Percentiles rank a stretch among this genome's conserved stretches.
phyloP scores from a whole-genome alignment of 2,888 invertebrate genomes.

The Himalopsyche japonica region DNA sequence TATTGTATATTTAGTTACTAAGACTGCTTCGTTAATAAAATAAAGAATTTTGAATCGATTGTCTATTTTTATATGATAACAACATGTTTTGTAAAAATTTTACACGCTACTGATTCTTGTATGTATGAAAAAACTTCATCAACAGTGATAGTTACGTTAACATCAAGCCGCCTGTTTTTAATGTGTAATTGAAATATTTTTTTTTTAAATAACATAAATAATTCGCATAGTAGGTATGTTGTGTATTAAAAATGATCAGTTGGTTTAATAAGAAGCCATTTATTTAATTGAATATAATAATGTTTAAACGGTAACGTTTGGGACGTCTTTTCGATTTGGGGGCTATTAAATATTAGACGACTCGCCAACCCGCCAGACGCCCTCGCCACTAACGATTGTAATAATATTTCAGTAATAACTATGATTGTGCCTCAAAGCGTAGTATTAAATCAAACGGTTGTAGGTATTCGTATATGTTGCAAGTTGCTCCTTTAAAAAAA shows the following conservation, averaged over 20 bases:
- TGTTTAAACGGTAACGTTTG: background rate
- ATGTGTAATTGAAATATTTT: too few species aligned
- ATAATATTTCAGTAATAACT: constrained; percentile 44
- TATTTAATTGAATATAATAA: background rate
- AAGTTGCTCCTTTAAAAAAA: constrained; percentile 25
- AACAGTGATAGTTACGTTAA: too few species aligned
- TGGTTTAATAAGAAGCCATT: background rate
- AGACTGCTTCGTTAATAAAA: too few species aligned
- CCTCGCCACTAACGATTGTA: constrained; percentile 44
- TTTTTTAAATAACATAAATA: background rate
- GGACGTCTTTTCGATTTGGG: constrained; percentile 3
- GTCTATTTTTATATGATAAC: too few species aligned
- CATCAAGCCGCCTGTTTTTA: too few species aligned
- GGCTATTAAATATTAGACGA: constrained; percentile 13
- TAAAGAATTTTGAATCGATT: too few species aligned
- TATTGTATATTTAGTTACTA: too few species aligned
- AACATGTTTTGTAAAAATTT: too few species aligned
- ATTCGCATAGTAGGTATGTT: background rate
- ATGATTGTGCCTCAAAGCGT: constrained; percentile 44
- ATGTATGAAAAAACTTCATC: too few species aligned
- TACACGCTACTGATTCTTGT: too few species aligned
- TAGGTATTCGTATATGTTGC: constrained; percentile 41
- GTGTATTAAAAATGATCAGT: background rate
- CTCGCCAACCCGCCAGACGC: constrained; percentile 33
- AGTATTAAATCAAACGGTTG: constrained; percentile 43